These are phyloP conservation scores for Temnothorax rugatulus DNA, from an alignment of 2,888 invertebrate species.

Conservation along the genomic window DNA sequence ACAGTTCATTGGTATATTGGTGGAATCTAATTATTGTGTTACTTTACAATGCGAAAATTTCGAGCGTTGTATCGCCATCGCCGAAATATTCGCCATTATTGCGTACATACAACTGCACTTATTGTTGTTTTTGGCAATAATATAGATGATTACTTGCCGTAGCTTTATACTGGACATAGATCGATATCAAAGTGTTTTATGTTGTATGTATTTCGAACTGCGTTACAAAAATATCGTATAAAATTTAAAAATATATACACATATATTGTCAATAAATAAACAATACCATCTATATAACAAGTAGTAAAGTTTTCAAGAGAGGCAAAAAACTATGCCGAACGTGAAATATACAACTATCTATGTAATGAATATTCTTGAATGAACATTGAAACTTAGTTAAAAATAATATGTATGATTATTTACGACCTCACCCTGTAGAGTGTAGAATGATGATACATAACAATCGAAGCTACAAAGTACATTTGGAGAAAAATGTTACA, in stretches of 20 bases:
- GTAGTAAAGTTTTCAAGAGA: too few species aligned
- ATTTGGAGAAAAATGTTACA: too few species aligned
- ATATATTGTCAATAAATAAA: not conserved
- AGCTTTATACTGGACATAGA: not conserved
- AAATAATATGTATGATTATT: too few species aligned
- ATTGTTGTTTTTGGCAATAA: constrained; percentile 6
- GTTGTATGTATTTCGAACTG: not conserved
- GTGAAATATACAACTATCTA: too few species aligned
- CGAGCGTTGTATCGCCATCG: not conserved
- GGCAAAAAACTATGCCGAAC: too few species aligned
- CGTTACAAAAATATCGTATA: not conserved
- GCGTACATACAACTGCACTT: not conserved
- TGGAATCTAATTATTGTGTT: constrained; percentile 32
- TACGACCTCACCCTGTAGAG: too few species aligned
- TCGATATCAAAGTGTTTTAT: not conserved
- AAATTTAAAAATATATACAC: not conserved
- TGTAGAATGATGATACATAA: too few species aligned
- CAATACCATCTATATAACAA: too few species aligned
- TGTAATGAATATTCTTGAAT: too few species aligned
- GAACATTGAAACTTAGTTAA: too few species aligned
- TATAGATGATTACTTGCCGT: not conserved
- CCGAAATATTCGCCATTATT: constrained; percentile 1
- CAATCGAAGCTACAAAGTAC: too few species aligned
- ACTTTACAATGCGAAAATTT: constrained; percentile 21
- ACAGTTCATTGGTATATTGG: not conserved